phyloP scores from a whole-genome alignment of 2,888 invertebrate species.

The Thera obeliscata region DNA sequence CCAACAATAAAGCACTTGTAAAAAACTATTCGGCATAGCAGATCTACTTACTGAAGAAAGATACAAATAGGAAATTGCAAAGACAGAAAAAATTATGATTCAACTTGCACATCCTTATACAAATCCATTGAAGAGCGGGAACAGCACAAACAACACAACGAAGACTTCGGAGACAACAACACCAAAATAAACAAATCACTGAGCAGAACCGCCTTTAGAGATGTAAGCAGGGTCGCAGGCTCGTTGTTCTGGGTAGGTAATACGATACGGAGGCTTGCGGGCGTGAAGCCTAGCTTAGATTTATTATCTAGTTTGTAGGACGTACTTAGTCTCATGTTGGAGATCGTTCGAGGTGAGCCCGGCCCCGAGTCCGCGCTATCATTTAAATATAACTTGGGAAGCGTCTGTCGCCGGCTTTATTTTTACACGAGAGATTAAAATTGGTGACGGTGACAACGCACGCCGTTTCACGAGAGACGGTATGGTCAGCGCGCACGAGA shows the following conservation, averaged over 20 bases:
- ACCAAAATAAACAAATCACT: slow-evolving; percentile 47
- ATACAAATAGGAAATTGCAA: slow-evolving; percentile 56
- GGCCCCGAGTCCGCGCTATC: slow-evolving; percentile 75
- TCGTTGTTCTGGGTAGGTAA: slow-evolving; percentile 43
- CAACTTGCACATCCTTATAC: slow-evolving; percentile 60
- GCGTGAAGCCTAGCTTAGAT: slow-evolving; percentile 52
- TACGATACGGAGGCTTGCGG: slow-evolving; percentile 50
- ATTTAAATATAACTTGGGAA: slow-evolving; percentile 82
- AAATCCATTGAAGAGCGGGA: slow-evolving; percentile 57
- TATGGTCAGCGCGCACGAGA: slow-evolving; percentile 43
- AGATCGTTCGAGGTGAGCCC: slow-evolving; percentile 71
- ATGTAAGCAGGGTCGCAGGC: slow-evolving; percentile 39
- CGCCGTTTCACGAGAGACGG: slow-evolving; percentile 64
- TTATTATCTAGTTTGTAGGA: slow-evolving; percentile 64
- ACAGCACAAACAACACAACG: slow-evolving; percentile 47
- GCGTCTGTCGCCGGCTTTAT: slow-evolving; percentile 82
- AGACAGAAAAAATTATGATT: slow-evolving; percentile 65
- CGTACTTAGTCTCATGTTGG: slow-evolving; percentile 81
- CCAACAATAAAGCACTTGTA: slow-evolving; percentile 22
- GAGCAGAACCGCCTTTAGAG: slow-evolving; percentile 34
- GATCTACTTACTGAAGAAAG: slow-evolving; percentile 39
- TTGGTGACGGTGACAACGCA: slow-evolving; percentile 67
- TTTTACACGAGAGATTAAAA: slow-evolving; percentile 75
- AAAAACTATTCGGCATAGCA: slow-evolving; percentile 16
- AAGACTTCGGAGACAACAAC: slow-evolving; percentile 35